Conservation (phyloP, 2,888 invertebrate genomes). For the Parascotia fuliginaria region DNA sequence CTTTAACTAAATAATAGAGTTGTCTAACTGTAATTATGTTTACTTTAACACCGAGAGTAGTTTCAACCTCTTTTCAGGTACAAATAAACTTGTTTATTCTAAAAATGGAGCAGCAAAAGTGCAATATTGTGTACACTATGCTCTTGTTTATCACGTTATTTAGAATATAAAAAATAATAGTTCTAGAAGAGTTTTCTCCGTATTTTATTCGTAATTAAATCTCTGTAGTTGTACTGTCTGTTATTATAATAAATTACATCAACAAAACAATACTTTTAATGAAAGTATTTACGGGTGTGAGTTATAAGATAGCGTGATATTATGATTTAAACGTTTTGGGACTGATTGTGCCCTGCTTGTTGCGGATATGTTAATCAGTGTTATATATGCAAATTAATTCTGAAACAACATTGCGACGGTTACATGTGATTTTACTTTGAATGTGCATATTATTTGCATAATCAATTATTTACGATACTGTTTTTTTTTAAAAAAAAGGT, state of each 20-base stretch:
- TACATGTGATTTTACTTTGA: constrained; percentile 33
- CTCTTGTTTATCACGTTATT: too few relatives aligned
- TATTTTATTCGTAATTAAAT: too few relatives aligned
- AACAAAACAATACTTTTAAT: not conserved
- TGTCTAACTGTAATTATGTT: not conserved
- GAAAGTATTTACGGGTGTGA: not conserved
- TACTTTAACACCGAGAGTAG: not conserved
- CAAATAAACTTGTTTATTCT: not conserved
- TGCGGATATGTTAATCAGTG: constrained; percentile 45
- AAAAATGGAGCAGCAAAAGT: not conserved
- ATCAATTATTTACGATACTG: not conserved
- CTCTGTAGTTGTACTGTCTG: not conserved
- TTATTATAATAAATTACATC: not conserved
- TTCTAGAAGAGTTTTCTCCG: too few relatives aligned
- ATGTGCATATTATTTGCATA: not conserved
- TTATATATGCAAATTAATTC: constrained; percentile 49
- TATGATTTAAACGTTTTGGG: constrained; percentile 9
- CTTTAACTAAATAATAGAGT: not conserved
- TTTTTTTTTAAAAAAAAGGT: too few relatives aligned
- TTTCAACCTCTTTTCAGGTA: not conserved
- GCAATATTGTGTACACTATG: too few relatives aligned
- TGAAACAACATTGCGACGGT: constrained; percentile 28
- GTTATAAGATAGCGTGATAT: constrained; percentile 2
- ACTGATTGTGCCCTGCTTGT: constrained; percentile 27
- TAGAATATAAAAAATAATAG: too few relatives aligned